These are phyloP conservation scores for Propsilocerus akamusi DNA, from an alignment of 1,140 invertebrate species.

Conservation along the genomic window DNA sequence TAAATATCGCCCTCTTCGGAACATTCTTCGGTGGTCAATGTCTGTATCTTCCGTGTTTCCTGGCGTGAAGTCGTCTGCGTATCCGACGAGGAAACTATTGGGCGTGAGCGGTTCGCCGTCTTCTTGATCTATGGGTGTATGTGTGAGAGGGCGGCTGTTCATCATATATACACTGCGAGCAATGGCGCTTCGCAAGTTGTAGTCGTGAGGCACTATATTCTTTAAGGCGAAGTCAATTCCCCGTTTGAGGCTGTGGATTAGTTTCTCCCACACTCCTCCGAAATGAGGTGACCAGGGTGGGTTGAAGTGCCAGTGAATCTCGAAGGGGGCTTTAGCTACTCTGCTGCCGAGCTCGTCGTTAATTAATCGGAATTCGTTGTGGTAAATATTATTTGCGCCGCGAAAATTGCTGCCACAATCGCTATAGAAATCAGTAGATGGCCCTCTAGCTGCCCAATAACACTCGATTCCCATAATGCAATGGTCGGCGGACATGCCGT, in stretches of 20 bases:
- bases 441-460: background rate
- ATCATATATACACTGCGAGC: conserved; percentile 9
- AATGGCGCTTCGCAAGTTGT: conserved; percentile 8
- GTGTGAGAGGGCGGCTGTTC: conserved; percentile 10
- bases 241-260: conserved; percentile 7
- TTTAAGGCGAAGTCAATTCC: background rate
- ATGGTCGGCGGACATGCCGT: conserved; percentile 7
- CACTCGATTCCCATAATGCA: background rate
- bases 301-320: conserved; percentile 10
- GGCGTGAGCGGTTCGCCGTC: conserved; percentile 11
- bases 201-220: conserved; percentile 4
- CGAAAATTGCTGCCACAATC: conserved; percentile 15
- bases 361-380: too few relatives aligned
- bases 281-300: conserved; percentile 11
- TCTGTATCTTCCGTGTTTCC: too few relatives aligned
- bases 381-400: conserved; percentile 6
- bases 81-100: too few relatives aligned
- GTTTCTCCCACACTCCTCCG: conserved; percentile 14
- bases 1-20: conserved; percentile 10
- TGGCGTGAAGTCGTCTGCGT: too few relatives aligned
- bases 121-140: conserved; percentile 8
- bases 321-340: too few relatives aligned
- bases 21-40: conserved; percentile 8
- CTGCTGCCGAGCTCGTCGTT: too few relatives aligned
- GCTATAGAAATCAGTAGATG: background rate